Percentiles rank a stretch among this genome's conserved stretches.
phyloP scores from a whole-genome alignment of 2,888 invertebrate species.

The Neoaliturus tenellus region DNA sequence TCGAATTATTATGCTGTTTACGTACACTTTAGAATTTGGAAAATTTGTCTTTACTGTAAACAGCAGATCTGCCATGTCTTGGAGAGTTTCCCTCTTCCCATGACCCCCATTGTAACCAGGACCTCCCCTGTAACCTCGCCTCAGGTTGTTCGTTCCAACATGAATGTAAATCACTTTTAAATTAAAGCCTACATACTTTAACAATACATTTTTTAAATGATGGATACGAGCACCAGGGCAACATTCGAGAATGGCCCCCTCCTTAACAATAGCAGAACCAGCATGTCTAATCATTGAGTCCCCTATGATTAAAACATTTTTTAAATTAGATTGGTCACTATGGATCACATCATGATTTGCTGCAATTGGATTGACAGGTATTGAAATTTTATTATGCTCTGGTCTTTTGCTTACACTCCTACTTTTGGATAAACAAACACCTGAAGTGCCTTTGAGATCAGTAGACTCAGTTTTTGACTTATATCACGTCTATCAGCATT shows the following conservation, averaged over 20 bases:
- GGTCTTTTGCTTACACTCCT: too few species aligned
- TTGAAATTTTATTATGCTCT: too few species aligned
- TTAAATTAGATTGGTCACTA: too few species aligned
- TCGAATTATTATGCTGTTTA: constrained; percentile 13
- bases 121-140: not conserved
- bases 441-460: too few species aligned
- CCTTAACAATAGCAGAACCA: not conserved
- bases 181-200: not conserved
- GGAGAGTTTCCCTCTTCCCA: constrained; percentile 19
- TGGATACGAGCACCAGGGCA: not conserved
- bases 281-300: not conserved
- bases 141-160: constrained; percentile 23
- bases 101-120: constrained; percentile 9
- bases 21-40: not conserved
- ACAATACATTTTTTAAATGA: not conserved
- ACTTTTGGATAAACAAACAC: too few species aligned
- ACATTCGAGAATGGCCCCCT: not conserved
- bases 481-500: too few species aligned
- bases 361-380: too few species aligned
- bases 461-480: too few species aligned
- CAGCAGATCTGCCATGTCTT: constrained; percentile 19
- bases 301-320: not conserved
- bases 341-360: too few species aligned
- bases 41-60: not conserved
- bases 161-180: not conserved